These are phyloP conservation scores for Buphagus erythrorhynchus DNA, from an alignment of 2,797 vertebrate species.

Conservation along the genomic window DNA sequence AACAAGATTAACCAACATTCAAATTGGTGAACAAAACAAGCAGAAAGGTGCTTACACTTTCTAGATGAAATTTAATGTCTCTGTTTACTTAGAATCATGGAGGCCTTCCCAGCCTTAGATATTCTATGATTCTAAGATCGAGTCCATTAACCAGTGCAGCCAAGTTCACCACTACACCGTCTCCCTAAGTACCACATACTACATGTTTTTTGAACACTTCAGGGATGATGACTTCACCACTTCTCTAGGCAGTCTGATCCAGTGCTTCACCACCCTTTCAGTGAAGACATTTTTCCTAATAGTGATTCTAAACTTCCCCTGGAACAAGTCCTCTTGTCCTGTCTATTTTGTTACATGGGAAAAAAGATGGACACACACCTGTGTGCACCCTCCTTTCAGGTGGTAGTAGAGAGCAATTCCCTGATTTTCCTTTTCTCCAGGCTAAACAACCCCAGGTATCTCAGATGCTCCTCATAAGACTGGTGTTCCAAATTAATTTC, in stretches of 20 bases:
- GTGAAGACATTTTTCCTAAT: not conserved
- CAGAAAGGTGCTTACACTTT: not conserved
- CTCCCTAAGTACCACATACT: too few relatives aligned
- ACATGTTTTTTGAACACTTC: not conserved
- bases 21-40: not conserved
- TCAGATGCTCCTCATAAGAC: not conserved
- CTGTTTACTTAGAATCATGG: not conserved
- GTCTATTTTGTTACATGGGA: not conserved
- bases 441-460: not conserved
- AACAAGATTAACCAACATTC: not conserved
- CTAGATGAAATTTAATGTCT: not conserved
- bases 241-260: not conserved
- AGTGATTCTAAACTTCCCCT: not conserved
- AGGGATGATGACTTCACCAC: not conserved
- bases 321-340: not conserved
- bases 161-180: not conserved
- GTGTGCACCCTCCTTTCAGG: not conserved
- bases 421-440: not conserved
- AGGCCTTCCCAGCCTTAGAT: not conserved
- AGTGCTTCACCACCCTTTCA: not conserved
- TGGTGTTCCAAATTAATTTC: not conserved
- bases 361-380: not conserved
- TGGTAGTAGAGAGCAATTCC: not conserved
- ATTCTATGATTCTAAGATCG: fast-evolving
- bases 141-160: not conserved